Conservation (phyloP, 2,888 invertebrate species). For the Rhamphomyia laevipes region DNA sequence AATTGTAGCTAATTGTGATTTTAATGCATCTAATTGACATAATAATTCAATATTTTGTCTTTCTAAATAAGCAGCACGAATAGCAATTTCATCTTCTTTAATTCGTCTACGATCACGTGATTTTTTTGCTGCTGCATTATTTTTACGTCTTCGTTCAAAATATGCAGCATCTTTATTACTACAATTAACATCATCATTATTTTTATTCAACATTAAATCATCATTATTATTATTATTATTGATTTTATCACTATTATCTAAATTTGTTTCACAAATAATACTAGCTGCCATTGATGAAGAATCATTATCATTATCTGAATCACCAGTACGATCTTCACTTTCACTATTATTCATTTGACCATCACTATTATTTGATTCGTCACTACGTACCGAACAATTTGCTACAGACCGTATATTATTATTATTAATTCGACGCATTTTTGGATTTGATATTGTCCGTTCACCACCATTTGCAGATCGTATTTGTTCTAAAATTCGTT, state of each 20-base stretch:
- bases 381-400: conserved; percentile 15
- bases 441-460: conserved; percentile 48
- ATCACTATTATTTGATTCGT: conserved; percentile 23
- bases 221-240: conserved; percentile 9
- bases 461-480: conserved; percentile 48
- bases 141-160: conserved; percentile 76
- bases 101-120: conserved; percentile 80
- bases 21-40: conserved; percentile 53
- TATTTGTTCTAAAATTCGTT: conserved; percentile 50
- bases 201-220: conserved; percentile 14
- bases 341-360: conserved; percentile 24
- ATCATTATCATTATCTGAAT: conserved; percentile 33
- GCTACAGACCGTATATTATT: conserved; percentile 11
- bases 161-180: conserved; percentile 66
- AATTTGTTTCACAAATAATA: not conserved
- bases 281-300: conserved; percentile 18
- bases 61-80: conserved; percentile 76
- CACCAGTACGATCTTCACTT: conserved; percentile 29
- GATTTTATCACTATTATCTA: conserved; percentile 4
- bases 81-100: conserved; percentile 86
- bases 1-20: conserved; percentile 27
- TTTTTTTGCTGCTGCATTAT: conserved; percentile 90
- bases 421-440: conserved; percentile 51
- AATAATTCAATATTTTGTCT: conserved; percentile 72
- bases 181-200: conserved; percentile 17